Evolutionary conservation across 2,797 vertebrate species (phyloP).

Genomic region (Aulostomus chinensis): DNA sequence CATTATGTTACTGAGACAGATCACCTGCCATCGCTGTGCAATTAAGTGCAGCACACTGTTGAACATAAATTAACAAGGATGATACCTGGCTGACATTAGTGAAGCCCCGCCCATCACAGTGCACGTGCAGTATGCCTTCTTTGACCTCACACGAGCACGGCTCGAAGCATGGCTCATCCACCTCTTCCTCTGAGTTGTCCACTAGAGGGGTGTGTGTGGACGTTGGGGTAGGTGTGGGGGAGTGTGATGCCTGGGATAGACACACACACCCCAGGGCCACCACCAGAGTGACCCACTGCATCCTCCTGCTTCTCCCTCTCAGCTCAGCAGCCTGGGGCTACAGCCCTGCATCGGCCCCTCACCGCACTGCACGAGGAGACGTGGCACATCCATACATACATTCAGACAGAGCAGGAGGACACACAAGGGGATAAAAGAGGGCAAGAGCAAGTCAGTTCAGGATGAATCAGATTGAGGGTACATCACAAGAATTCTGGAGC

Average conservation of each 20-base stretch:
- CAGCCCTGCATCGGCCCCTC: conserved; percentile 72
- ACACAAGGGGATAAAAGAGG: conserved; percentile 37
- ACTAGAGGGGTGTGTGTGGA: conserved; percentile 81
- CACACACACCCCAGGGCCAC: conserved; percentile 74
- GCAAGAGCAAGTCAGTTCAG: conserved; percentile 52
- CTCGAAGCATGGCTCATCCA: conserved; percentile 84
- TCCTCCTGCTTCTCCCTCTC: conserved; percentile 77
- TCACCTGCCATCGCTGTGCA: background rate
- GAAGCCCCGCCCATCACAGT: conserved; percentile 96
- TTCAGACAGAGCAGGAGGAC: background rate
- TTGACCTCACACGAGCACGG: conserved; percentile 96
- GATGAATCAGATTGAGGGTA: conserved; percentile 71
- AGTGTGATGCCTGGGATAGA: conserved; percentile 64
- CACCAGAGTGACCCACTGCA: conserved; percentile 81
- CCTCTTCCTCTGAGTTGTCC: conserved; percentile 82
- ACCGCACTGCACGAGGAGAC: conserved; percentile 65
- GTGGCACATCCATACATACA: conserved; percentile 10
- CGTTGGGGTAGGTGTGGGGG: conserved; percentile 75
- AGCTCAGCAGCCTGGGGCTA: conserved; percentile 75
- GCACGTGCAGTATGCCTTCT: conserved; percentile 96
- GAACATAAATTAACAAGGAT: background rate
- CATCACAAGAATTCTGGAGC: conserved; percentile 62
- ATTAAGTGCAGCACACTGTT: conserved; percentile 8
- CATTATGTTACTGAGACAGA: conserved; percentile 26
- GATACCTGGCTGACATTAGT: conserved; percentile 86